These are phyloP conservation scores for Nylanderia fulva DNA, from an alignment of 1,140 invertebrate species.

Conservation along the genomic window DNA sequence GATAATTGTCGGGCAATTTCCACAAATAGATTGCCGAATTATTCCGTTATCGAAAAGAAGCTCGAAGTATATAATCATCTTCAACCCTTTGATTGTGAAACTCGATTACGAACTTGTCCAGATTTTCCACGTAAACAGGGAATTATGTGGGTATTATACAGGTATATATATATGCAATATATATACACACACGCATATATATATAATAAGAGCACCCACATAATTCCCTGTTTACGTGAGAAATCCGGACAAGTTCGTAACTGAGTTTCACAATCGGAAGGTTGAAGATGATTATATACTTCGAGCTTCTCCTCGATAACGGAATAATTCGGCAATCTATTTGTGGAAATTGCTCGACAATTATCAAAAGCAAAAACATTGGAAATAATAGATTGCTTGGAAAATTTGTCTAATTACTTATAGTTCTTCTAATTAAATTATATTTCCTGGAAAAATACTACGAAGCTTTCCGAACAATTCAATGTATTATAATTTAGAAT, in stretches of 20 bases:
- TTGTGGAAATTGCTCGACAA: background rate
- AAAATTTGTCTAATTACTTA: no score
- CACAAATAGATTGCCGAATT: constrained; percentile 6
- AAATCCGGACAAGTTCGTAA: constrained; percentile 9
- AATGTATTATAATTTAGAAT: background rate
- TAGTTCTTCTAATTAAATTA: no score
- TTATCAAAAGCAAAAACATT: background rate
- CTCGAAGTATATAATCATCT: constrained; percentile 14
- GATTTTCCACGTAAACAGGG: background rate
- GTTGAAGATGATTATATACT: constrained; percentile 16
- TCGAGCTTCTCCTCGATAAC: background rate
- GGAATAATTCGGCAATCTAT: background rate
- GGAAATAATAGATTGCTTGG: background rate
- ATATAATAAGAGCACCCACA: constrained; percentile 10
- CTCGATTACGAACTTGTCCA: constrained; percentile 3
- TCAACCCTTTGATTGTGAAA: constrained; percentile 7
- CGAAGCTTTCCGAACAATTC: no score
- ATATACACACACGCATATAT: background rate
- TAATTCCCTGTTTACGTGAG: background rate
- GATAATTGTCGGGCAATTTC: background rate
- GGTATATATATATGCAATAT: no score
- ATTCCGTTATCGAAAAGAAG: background rate
- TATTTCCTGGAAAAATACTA: no score
- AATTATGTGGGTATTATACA: background rate
- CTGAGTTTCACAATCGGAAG: constrained; percentile 1